A percentile compares a stretch with the other conserved stretches of the same genome.
phyloP scores from a whole-genome alignment of 2,797 vertebrate genomes.

The Typhlichthys eigenmanni region DNA sequence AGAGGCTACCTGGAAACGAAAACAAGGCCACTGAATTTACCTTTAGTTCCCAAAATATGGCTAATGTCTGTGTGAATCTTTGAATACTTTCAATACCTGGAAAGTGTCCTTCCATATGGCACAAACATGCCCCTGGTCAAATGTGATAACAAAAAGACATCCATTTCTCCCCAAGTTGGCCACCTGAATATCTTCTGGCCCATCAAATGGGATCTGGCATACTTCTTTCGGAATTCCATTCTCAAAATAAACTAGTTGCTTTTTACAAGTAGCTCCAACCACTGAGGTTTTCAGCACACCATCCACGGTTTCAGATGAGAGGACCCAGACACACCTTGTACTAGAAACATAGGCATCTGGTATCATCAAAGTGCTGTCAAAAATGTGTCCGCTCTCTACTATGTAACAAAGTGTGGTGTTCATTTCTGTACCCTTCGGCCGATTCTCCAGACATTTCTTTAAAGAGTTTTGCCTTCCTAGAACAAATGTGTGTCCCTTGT shows the following conservation, averaged over 20 bases:
- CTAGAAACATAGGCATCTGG: conserved; percentile 83
- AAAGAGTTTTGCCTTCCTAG: conserved; percentile 70
- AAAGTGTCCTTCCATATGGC: conserved; percentile 84
- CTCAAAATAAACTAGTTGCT: conserved; percentile 87
- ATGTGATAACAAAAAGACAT: conserved; percentile 78
- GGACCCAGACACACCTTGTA: conserved; percentile 74
- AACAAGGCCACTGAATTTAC: not conserved
- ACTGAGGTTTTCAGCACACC: conserved; percentile 68
- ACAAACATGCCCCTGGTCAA: conserved; percentile 78
- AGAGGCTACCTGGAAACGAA: conserved; percentile 78
- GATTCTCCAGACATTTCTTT: conserved; percentile 25
- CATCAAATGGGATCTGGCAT: conserved; percentile 84
- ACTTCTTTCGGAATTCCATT: conserved; percentile 79
- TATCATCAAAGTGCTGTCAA: conserved; percentile 75
- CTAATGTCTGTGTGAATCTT: not conserved
- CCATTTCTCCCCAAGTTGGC: conserved; percentile 74
- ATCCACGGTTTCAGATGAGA: conserved; percentile 57
- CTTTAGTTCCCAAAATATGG: not conserved
- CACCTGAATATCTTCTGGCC: conserved; percentile 75
- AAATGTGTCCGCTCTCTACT: conserved; percentile 67
- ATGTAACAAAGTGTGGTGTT: conserved; percentile 72
- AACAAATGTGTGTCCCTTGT: conserved; percentile 70
- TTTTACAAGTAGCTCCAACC: conserved; percentile 78
- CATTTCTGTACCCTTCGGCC: conserved; percentile 57
- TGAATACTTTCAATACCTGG: conserved; percentile 70